Conservation (phyloP, 1,140 invertebrate genomes). For the Ruditapes philippinarum region DNA sequence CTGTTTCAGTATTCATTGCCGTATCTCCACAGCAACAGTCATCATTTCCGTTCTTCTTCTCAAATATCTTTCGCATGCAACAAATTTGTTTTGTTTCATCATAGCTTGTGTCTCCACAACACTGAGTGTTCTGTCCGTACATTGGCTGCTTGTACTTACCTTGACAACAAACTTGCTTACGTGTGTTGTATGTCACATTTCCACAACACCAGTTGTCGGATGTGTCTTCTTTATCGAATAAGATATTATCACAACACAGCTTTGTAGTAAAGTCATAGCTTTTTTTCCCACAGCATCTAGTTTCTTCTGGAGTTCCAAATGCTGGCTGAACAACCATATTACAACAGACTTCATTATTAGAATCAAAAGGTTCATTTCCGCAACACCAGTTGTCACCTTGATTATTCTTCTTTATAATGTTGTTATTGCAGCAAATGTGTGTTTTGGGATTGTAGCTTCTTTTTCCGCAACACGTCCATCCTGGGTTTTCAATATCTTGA, state of each 20-base stretch:
- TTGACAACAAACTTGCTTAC: conserved; percentile 11
- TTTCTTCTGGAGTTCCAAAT: not conserved
- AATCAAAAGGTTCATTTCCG: not conserved
- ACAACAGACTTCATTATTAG: conserved; percentile 13
- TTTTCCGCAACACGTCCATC: conserved; percentile 3
- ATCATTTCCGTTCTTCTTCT: conserved; percentile 2
- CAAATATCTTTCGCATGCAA: conserved; percentile 11
- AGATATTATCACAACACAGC: conserved; percentile 10
- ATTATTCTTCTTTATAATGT: not conserved
- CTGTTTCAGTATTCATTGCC: not conserved
- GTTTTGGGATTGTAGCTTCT: conserved; percentile 2
- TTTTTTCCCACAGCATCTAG: conserved; percentile 16
- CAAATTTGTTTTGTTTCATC: conserved; percentile 26
- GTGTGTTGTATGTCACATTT: conserved; percentile 45
- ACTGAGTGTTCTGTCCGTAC: not conserved
- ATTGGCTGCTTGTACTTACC: conserved; percentile 25
- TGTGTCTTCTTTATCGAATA: not conserved
- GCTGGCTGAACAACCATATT: not conserved
- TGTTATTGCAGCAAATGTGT: conserved; percentile 17
- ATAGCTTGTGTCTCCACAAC: conserved; percentile 26
- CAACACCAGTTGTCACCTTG: conserved; percentile 41
- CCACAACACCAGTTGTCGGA: conserved; percentile 54
- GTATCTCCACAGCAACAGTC: conserved; percentile 30
- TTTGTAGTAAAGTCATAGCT: conserved; percentile 13
- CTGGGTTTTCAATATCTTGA: not conserved